These are phyloP conservation scores for Pantherophis guttatus DNA, from an alignment of 2,113 vertebrate genomes.

Conservation along the genomic window DNA sequence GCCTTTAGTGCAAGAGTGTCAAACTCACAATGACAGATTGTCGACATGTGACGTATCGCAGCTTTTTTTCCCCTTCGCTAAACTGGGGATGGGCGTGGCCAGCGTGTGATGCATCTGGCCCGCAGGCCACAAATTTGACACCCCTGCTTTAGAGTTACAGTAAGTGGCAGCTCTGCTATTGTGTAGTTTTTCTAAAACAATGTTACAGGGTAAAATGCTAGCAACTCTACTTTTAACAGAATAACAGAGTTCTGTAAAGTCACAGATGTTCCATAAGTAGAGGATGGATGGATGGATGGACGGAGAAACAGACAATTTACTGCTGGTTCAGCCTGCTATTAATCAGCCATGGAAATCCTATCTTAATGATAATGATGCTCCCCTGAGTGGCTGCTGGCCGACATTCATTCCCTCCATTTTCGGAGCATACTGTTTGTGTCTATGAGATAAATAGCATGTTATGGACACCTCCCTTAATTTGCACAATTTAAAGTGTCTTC, in stretches of 20 bases:
- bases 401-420: neutral
- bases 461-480: slow-evolving; percentile 13
- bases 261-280: neutral
- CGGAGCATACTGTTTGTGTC: neutral
- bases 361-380: neutral
- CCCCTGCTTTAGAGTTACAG: neutral
- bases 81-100: too few relatives aligned
- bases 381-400: slow-evolving; percentile 20
- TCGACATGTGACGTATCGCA: too few relatives aligned
- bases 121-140: too few relatives aligned
- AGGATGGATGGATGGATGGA: neutral
- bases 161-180: neutral
- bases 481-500: slow-evolving; percentile 35
- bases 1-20: too few relatives aligned
- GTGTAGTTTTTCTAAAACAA: neutral
- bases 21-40: too few relatives aligned
- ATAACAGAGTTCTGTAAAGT: neutral
- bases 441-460: slow-evolving; percentile 27
- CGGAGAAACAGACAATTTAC: neutral
- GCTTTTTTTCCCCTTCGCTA: too few relatives aligned
- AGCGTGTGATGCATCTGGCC: too few relatives aligned
- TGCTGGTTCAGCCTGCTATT: neutral
- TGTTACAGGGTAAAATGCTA: neutral
- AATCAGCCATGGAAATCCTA: slow-evolving; percentile 26
- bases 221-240: neutral